Conservation (phyloP, 2,113 vertebrate genomes). For the Hemiscyllium ocellatum region DNA sequence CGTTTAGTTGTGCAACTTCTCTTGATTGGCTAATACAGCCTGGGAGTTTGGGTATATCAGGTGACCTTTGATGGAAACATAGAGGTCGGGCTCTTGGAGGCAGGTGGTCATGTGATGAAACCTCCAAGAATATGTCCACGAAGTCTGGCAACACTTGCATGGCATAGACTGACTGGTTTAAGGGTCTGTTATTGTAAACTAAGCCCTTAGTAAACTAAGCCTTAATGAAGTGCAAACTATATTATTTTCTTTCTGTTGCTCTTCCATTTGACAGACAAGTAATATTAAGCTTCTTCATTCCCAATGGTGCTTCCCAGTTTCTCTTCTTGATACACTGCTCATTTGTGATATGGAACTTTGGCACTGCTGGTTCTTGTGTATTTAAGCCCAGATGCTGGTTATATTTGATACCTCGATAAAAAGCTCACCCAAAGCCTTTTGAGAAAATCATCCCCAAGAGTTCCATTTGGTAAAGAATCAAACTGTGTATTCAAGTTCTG, state of each 20-base stretch:
- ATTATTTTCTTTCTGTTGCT: not conserved
- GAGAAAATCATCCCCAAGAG: no score
- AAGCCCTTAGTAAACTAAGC: not conserved
- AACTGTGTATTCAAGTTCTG: no score
- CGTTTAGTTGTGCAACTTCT: no score
- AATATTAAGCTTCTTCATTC: not conserved
- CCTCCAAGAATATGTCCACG: no score
- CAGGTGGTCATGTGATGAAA: not conserved
- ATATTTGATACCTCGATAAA: not conserved
- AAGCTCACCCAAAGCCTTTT: not conserved
- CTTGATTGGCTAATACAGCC: no score
- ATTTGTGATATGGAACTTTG: not conserved
- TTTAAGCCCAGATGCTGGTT: not conserved
- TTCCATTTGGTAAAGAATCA: no score
- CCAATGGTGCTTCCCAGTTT: not conserved
- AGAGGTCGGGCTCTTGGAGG: not conserved
- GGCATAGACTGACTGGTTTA: not conserved
- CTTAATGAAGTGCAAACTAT: not conserved
- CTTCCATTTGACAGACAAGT: not conserved
- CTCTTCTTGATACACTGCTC: not conserved
- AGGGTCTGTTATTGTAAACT: not conserved
- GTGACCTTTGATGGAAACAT: no score
- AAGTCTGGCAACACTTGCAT: not conserved
- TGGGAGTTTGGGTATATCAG: no score
- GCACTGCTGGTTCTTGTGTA: not conserved